Percentiles rank a stretch among this genome's conserved stretches.
Evolutionary conservation across 2,888 invertebrate species (phyloP).

Genomic region (Cecidostiba fungosa): DNA sequence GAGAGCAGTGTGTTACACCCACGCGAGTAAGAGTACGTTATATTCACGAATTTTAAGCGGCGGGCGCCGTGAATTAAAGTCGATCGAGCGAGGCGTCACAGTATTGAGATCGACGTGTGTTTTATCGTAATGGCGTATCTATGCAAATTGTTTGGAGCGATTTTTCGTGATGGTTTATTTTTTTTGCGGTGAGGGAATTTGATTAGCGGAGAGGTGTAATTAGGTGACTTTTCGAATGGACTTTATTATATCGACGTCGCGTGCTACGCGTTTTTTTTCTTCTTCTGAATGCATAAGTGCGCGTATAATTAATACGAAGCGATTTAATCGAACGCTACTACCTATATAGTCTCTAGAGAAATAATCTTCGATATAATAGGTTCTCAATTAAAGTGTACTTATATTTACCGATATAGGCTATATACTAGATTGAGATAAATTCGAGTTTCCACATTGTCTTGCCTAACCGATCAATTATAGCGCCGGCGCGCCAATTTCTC

Average conservation of each 20-base stretch:
- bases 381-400: background rate
- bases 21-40: background rate
- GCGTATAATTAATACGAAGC: too few species aligned
- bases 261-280: too few species aligned
- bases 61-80: background rate
- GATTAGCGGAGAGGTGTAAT: background rate
- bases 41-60: conserved; percentile 2
- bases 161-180: background rate
- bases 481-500: background rate
- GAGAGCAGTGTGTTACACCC: background rate
- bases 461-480: background rate
- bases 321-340: too few species aligned
- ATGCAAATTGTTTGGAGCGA: too few species aligned
- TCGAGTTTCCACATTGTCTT: background rate
- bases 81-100: too few species aligned
- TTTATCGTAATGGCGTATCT: too few species aligned
- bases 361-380: background rate
- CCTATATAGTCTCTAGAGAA: too few species aligned
- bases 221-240: background rate
- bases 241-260: too few species aligned
- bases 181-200: background rate
- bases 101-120: too few species aligned
- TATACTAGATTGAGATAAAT: background rate
- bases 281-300: too few species aligned
- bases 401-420: background rate